Evolutionary conservation across 2,888 invertebrate species (phyloP).

Genomic region (Parthenolecanium corni): DNA sequence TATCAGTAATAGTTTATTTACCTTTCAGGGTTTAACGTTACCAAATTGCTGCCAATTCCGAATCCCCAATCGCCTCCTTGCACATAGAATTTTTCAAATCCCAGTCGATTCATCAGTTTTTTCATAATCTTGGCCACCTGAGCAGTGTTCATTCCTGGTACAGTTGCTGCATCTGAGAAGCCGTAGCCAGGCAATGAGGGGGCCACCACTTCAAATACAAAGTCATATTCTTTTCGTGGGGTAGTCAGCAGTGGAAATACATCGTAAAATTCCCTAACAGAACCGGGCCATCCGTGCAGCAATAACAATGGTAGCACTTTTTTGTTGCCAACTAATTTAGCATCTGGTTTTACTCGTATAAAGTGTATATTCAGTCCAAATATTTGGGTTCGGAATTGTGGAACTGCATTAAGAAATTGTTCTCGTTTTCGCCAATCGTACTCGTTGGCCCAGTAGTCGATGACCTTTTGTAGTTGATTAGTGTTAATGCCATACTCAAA

Average conservation of each 20-base stretch:
- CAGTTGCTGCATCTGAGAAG: slow-evolving; percentile 52
- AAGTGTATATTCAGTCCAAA: slow-evolving; percentile 59
- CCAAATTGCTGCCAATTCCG: slow-evolving; percentile 49
- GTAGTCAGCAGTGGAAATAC: slow-evolving; percentile 54
- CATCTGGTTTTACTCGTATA: slow-evolving; percentile 52
- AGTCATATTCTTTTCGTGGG: slow-evolving; percentile 43
- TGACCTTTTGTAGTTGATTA: slow-evolving; percentile 51
- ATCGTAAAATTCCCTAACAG: slow-evolving; percentile 66
- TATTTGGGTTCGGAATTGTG: slow-evolving; percentile 63
- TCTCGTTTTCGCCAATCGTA: slow-evolving; percentile 64
- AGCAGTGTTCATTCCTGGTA: slow-evolving; percentile 49
- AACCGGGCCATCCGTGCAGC: slow-evolving; percentile 79
- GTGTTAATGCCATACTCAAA: slow-evolving; percentile 57
- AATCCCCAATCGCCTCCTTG: slow-evolving; percentile 81
- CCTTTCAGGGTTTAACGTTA: slow-evolving; percentile 50
- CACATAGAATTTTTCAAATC: slow-evolving; percentile 51
- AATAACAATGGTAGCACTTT: slow-evolving; percentile 55
- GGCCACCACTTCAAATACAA: slow-evolving; percentile 53
- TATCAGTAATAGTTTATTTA: too few species aligned
- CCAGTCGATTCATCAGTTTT: slow-evolving; percentile 59
- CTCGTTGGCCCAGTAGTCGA: slow-evolving; percentile 65
- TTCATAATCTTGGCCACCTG: slow-evolving; percentile 49
- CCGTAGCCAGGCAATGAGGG: slow-evolving; percentile 61
- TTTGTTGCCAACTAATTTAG: slow-evolving; percentile 37
- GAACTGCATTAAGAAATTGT: slow-evolving; percentile 55